Conservation (phyloP, 2,113 vertebrate genomes). For the Philantomba maxwellii region DNA sequence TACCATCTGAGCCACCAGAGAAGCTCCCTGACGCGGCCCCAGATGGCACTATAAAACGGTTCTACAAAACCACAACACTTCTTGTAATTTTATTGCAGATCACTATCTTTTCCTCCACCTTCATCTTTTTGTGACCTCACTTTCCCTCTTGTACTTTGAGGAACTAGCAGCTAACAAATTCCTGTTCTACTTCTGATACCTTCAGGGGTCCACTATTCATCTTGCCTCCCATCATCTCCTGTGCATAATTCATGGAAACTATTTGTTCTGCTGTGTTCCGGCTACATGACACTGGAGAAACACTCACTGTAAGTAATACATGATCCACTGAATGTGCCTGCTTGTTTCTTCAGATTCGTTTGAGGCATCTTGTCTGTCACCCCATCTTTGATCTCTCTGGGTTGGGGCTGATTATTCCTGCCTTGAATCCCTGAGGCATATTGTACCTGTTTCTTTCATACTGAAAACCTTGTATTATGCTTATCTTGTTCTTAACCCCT, state of each 20-base stretch:
- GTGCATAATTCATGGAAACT: not conserved
- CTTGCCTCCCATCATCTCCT: not conserved
- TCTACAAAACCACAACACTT: not conserved
- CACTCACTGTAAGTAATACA: not conserved
- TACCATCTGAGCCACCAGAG: not conserved
- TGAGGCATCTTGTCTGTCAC: not conserved
- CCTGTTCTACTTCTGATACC: not conserved
- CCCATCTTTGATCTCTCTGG: not conserved
- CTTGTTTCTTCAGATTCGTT: not conserved
- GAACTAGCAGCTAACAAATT: not conserved
- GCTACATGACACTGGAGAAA: not conserved
- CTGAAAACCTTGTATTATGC: not conserved
- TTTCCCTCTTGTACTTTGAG: not conserved
- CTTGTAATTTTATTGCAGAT: not conserved
- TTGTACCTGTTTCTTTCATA: not conserved
- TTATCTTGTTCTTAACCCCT: not conserved
- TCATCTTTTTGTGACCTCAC: not conserved
- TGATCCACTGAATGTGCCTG: not conserved
- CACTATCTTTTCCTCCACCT: not conserved
- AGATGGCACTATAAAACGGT: not conserved
- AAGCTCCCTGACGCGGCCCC: not conserved
- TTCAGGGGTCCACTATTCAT: not conserved
- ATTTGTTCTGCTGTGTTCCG: not conserved
- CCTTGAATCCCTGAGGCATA: not conserved
- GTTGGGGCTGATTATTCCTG: not conserved